Base-by-base conservation (phyloP, 2,113 vertebrate genomes). In the Taurulus bubalis region DNA sequence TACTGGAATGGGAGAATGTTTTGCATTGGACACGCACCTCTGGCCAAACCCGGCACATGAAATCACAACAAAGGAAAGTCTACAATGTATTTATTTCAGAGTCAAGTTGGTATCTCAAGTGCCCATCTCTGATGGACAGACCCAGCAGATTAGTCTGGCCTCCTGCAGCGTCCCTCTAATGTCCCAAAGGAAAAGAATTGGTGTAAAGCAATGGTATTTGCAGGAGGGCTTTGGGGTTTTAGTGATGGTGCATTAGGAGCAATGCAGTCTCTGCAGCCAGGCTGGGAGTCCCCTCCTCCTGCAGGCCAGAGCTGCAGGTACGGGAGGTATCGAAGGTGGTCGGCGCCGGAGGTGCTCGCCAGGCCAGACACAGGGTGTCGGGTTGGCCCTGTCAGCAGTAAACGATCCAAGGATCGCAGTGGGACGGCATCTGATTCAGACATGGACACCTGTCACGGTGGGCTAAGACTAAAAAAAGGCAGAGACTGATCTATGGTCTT, bases 331-430 rank as follows among this genome's bases (percentile, higher is more conserved):
- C 67, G 71, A 56, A 71, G 71, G 75, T 74, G 68, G 40, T 62
- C n/a, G 80, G 85, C 80, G 82, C 86, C 81, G 10, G 32, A 32
- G 77, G 24, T 73, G 53, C 80, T 77, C 30, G 30, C 32, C 45
- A 34, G 71, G 72, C 79, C 71, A 85, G 85, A 87, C 80, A 0
- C 55, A 66, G 49, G 85, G 86, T 90, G 89, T 90, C 87, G 74
- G 78, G 87, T 90, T 87, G 83, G 80, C 47, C 60, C 42, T 77
- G 90, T 93, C 89, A 90, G 89, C 87, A 83, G 86, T 85, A 87
- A 78, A 78, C 74, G 83, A 90, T 91, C 84, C 69, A 38, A 68
- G 51, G 60, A 66, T 73, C 56, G 68, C 62, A 73, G 66, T 65
- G 65, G 69, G 65, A 78, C 83, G 78, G 59, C 71, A 85, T 68